Conservation (phyloP, 2,797 vertebrate genomes). For the Lophotriccus pileatus region DNA sequence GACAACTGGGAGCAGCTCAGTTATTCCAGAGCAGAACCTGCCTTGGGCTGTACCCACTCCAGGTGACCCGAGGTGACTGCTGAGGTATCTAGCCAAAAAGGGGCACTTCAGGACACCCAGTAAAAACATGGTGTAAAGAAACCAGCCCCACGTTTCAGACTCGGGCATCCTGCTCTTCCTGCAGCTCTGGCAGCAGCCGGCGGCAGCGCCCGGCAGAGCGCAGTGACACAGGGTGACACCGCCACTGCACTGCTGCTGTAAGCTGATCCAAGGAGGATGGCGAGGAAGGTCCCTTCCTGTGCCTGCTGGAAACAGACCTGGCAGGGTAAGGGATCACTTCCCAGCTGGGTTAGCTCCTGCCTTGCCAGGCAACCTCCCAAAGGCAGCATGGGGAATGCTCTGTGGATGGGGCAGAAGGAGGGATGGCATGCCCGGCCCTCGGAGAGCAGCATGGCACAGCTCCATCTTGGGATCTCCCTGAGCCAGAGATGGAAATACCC, state of each 20-base stretch:
- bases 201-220: background rate
- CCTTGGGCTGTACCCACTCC: background rate
- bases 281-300: background rate
- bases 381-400: background rate
- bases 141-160: background rate
- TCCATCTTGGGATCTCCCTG: background rate
- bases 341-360: background rate
- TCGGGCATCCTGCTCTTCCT: background rate
- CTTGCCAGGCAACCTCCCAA: background rate
- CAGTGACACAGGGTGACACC: accelerated
- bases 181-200: accelerated
- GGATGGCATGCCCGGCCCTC: background rate
- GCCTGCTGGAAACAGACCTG: background rate
- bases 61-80: background rate
- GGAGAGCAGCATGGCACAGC: background rate
- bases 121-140: background rate
- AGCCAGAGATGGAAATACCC: background rate
- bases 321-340: background rate
- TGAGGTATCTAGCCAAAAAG: background rate
- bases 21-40: background rate
- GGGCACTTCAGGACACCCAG: background rate
- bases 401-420: background rate
- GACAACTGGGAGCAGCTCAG: background rate
- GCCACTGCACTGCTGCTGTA: background rate
- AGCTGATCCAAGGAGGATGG: background rate